Conservation (phyloP, 2,888 invertebrate species). For the Serrognathus titanus region DNA sequence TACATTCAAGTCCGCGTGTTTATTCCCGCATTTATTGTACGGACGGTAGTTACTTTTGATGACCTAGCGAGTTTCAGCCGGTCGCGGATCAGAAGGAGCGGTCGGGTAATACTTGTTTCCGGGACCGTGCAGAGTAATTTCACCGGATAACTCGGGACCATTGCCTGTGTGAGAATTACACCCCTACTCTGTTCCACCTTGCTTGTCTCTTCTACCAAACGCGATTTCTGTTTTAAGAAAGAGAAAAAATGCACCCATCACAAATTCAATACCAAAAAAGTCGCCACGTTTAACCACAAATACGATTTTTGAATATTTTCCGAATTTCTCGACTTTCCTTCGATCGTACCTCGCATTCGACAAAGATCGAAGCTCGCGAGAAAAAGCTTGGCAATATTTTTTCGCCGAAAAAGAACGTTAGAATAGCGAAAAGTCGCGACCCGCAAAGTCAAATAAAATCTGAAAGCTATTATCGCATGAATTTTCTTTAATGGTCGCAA, state of each 20-base stretch:
- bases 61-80: constrained; percentile 29
- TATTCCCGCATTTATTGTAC: constrained; percentile 42
- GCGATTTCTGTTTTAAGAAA: neutral
- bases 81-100: constrained; percentile 33
- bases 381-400: no score
- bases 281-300: no score
- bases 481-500: no score
- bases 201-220: constrained; percentile 19
- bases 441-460: no score
- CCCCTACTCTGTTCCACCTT: constrained; percentile 33
- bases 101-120: constrained; percentile 43
- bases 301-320: no score
- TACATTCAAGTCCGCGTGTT: constrained; percentile 36
- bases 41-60: constrained; percentile 42
- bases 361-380: no score
- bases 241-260: neutral
- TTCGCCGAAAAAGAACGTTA: no score
- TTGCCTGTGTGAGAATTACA: constrained; percentile 43
- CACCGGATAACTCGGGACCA: constrained; percentile 42
- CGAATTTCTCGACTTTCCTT: no score
- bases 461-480: no score
- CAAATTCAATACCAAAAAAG: no score
- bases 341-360: no score
- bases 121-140: constrained; percentile 40
- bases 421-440: no score